phyloP scores from a whole-genome alignment of 2,113 vertebrate species.

The Carollia perspicillata region DNA sequence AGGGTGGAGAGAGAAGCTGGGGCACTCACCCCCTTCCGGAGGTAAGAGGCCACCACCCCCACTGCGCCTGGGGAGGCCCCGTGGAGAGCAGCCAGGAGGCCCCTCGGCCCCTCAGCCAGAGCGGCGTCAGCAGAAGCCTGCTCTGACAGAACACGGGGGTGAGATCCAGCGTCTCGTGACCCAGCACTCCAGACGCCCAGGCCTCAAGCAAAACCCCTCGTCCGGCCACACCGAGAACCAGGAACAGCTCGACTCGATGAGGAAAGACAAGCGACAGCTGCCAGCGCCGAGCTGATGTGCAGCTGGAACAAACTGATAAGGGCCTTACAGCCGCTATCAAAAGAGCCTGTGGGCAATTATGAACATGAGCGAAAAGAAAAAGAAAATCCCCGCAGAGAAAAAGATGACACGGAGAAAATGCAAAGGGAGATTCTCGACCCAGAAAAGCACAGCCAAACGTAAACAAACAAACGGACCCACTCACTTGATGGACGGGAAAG shows the following conservation, averaged over 20 bases:
- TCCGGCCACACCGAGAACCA: not conserved
- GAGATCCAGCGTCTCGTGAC: not conserved
- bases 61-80: too few relatives aligned
- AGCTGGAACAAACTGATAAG: not conserved
- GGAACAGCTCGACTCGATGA: not conserved
- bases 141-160: not conserved
- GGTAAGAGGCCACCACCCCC: not conserved
- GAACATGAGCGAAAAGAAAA: not conserved
- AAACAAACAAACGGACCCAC: not conserved
- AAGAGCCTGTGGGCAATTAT: not conserved
- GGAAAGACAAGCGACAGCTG: not conserved
- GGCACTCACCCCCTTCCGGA: not conserved
- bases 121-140: not conserved
- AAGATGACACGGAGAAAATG: not conserved
- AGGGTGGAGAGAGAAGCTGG: not conserved
- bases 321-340: not conserved
- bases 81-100: fast-evolving
- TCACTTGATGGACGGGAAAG: not conserved
- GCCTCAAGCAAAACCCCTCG: not conserved
- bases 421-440: not conserved
- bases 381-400: not conserved
- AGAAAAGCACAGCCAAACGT: not conserved
- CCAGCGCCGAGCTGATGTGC: not conserved
- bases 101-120: too few relatives aligned
- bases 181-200: not conserved